phyloP scores from a whole-genome alignment of 2,113 vertebrate genomes.

The Leptobrachium leishanense region DNA sequence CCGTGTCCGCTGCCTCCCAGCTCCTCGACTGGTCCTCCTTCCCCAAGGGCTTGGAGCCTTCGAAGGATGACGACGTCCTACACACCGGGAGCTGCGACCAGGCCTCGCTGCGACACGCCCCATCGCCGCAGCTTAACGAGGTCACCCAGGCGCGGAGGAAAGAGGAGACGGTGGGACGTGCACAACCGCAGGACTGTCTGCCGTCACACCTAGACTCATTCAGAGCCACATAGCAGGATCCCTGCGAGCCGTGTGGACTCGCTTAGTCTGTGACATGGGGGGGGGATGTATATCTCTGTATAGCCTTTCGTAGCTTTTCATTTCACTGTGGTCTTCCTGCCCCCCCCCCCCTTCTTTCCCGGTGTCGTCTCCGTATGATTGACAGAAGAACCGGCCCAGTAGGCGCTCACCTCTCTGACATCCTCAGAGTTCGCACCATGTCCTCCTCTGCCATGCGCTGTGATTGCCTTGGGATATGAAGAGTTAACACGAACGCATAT shows the following conservation, averaged over 20 bases:
- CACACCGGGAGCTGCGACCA: slow-evolving; percentile 54
- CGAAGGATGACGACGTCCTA: slow-evolving; percentile 39
- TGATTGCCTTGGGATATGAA: background rate
- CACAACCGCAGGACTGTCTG: slow-evolving; percentile 62
- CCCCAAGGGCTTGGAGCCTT: slow-evolving; percentile 45
- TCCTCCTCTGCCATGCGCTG: background rate
- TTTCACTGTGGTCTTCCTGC: slow-evolving; percentile 44
- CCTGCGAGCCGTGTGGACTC: slow-evolving; percentile 60
- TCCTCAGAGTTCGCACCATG: background rate
- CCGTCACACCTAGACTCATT: slow-evolving; percentile 67
- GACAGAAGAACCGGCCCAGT: background rate
- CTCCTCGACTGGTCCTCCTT: slow-evolving; percentile 4
- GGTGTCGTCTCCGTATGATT: background rate
- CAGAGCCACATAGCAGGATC: slow-evolving; percentile 79
- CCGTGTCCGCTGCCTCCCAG: slow-evolving; percentile 20
- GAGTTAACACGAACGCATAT: slow-evolving; percentile 39
- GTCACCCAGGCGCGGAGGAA: slow-evolving; percentile 51
- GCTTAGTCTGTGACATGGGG: slow-evolving; percentile 55
- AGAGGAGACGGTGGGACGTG: slow-evolving; percentile 58
- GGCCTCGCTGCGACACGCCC: slow-evolving; percentile 48
- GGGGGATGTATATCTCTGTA: slow-evolving; percentile 62
- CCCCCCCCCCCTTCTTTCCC: background rate
- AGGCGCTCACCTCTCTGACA: background rate
- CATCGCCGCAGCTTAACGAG: slow-evolving; percentile 56
- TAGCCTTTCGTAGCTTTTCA: slow-evolving; percentile 64